A percentile compares a stretch with the other conserved stretches of the same genome.
These are phyloP conservation scores for Eupithecia inturbata DNA, from an alignment of 2,888 invertebrate species.

Conservation along the genomic window DNA sequence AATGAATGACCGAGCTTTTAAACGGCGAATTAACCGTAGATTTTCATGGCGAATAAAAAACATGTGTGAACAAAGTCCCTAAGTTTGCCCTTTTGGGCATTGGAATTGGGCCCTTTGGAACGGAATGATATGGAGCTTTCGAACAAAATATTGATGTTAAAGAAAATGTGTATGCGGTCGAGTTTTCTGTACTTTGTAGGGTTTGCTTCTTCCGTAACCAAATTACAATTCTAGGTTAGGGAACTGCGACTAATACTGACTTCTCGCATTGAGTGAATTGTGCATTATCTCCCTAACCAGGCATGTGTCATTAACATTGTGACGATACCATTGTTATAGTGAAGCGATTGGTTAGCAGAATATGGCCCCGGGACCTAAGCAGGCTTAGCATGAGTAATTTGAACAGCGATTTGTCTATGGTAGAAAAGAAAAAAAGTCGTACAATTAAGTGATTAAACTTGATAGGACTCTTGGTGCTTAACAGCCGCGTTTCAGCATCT, in stretches of 20 bases:
- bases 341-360: background rate
- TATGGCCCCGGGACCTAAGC: background rate
- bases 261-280: background rate
- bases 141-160: conserved; percentile 4
- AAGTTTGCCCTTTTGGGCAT: conserved; percentile 16
- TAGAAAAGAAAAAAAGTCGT: background rate
- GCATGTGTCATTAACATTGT: background rate
- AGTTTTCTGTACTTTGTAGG: background rate
- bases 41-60: too few species aligned
- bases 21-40: too few species aligned
- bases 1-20: too few species aligned
- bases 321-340: background rate
- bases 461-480: too few species aligned
- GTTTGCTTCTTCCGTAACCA: too few species aligned
- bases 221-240: background rate
- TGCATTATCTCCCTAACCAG: background rate
- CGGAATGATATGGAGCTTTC: background rate
- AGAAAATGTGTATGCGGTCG: background rate
- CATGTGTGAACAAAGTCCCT: too few species aligned
- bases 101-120: too few species aligned
- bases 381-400: background rate
- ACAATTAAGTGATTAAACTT: too few species aligned
- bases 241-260: background rate
- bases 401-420: background rate
- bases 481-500: background rate